Evolutionary conservation across 2,113 vertebrate genomes (phyloP), one percentile per base, ranked within the genome.

Genomic region (Alligator mississippiensis): DNA sequence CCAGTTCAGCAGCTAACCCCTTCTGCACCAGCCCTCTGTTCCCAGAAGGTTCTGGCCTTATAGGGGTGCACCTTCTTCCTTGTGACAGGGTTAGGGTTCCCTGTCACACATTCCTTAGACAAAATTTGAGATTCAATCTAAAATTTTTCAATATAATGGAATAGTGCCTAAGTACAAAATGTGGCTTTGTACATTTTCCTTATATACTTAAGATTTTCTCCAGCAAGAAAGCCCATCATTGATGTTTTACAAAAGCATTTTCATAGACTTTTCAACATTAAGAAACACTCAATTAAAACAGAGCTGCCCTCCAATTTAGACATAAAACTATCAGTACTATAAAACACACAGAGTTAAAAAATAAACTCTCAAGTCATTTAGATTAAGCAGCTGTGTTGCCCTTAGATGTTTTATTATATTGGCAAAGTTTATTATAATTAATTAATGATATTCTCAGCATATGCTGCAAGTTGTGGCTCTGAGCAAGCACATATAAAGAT

Each of bases 81-180:
- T 34, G 34, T 34, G 34, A 34, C 34, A 34, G 34, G 34, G 34
- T 34, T 34, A 34, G 34, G 34, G 4, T 34, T 34, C 34, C 34
- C 34, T 34, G 34, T 34, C 34, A 34, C 34, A 34, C 34, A 77
- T 84, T 88, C 88, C 70, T 83, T 89, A 16, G 30, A 28, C 14
- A 90, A 80, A 89, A 95, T 96, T 96, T 95, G 95, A 87, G 80
- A 86, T 96, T 96, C 93, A 92, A 97, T 93, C 92, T 94, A 91
- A 75, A 68, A 61, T 87, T 60, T 61, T 93, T 64, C 66, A 85
- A 70, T 80, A 88, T 79, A 93, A 93, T 87, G 76, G 87, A 85
- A 88, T 74, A 78, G 25, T 7, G 66, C 92, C 84, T 28, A 17
- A 90, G 84, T 55, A 82, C 1, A 24, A 92, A 93, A 88, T 86